Evolutionary conservation across 2,797 vertebrate genomes (phyloP), one percentile per base, ranked within the genome.

Genomic region (Hemibagrus guttatus): DNA sequence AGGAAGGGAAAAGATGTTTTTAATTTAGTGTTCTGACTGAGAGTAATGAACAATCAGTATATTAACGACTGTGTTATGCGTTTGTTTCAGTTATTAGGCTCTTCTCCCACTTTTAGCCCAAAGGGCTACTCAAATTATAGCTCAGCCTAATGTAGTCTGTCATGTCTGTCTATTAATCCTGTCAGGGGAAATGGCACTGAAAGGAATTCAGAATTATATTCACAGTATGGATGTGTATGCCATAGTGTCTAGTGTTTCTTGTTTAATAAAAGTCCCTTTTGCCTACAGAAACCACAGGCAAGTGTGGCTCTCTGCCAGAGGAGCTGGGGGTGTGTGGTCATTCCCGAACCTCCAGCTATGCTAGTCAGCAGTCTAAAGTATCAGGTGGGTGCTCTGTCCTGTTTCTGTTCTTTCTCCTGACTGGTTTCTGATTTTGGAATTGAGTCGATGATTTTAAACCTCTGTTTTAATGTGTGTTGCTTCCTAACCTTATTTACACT

Each of bases 291-390:
- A 89, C 95, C 96, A 90, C 95, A 84, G 95, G 96, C 79, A 99
- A 97, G 92, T 97, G 97, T 85, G 93, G 95, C 1, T 97, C 97
- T 26, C 95, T 96, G 89, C 95, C 98, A 12, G 98, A 99, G 14
- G 97, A 98, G 76, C 93, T 97, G 11, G 97, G 95, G 26, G 96
- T 96, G 83, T 97, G 94, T 76, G 97, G 98, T 89, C 98, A 99
- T 94, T 99, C 98, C 75, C 95, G 98, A 90, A 98, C 98, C 28
- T 97, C 98, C 87, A 99, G 98, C 95, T 97, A 98, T 85, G 97
- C 98, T 92, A 99, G 98, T 93, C 98, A 99, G 91, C 98, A 99
- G 91, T 99, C 98, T 88, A 99, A 97, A 96, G 95, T 98, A 83
- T 99, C 98, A 97, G 98, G 98, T 99, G 95, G 66, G 86, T 88